Evolutionary conservation across 2,888 invertebrate genomes (phyloP).

Genomic region (Aleiodes testaceus): DNA sequence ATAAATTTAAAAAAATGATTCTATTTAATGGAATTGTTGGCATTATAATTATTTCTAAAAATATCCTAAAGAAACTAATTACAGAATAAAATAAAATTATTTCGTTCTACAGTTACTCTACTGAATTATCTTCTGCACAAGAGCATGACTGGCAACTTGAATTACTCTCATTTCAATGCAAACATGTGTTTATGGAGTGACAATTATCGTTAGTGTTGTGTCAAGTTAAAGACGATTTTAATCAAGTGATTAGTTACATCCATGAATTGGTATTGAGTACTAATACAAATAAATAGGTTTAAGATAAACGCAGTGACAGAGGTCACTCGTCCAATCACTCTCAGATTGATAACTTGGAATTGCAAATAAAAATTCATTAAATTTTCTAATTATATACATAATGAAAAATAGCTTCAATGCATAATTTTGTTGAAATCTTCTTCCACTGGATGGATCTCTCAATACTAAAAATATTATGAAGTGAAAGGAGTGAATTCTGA

Average conservation of each 20-base stretch:
- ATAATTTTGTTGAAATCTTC: not conserved
- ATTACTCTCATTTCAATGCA: not conserved
- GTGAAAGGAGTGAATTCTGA: constrained; percentile 3
- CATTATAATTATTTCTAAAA: no score
- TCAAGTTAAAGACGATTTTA: not conserved
- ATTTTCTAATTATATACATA: not conserved
- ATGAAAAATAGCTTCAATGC: not conserved
- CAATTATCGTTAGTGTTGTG: not conserved
- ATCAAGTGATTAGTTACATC: not conserved
- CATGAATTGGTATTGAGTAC: not conserved
- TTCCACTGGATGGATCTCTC: not conserved
- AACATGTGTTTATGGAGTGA: constrained; percentile 1
- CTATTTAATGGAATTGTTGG: no score
- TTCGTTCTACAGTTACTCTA: constrained; percentile 4
- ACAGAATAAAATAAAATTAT: no score
- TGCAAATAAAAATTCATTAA: not conserved
- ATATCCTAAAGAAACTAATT: no score
- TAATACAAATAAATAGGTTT: not conserved
- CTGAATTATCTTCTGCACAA: constrained; percentile 42
- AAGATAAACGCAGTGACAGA: constrained; percentile 10
- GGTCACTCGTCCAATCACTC: constrained; percentile 9
- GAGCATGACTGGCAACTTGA: constrained; percentile 36
- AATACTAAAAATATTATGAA: not conserved
- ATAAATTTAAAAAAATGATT: not conserved
- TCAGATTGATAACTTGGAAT: not conserved